Conservation (phyloP, 2,113 vertebrate genomes). For the Amphilophus citrinellus region DNA sequence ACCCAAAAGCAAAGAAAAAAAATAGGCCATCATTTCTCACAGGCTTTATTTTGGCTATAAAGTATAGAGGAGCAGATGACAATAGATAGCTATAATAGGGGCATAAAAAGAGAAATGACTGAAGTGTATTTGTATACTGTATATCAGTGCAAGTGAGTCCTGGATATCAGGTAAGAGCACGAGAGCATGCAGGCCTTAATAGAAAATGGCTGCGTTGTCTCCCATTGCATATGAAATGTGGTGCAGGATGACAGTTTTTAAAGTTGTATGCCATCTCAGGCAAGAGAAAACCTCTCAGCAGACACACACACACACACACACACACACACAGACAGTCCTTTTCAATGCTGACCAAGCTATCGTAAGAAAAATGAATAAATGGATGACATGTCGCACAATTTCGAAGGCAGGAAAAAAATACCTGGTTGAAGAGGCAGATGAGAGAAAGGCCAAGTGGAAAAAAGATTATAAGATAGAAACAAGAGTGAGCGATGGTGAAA, state of each 20-base stretch:
- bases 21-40: background rate
- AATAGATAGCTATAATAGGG: background rate
- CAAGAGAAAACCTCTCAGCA: conserved; percentile 50
- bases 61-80: background rate
- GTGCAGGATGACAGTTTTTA: conserved; percentile 57
- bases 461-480: conserved; percentile 47
- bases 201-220: conserved; percentile 69
- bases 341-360: conserved; percentile 47
- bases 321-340: background rate
- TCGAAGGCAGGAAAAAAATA: conserved; percentile 27
- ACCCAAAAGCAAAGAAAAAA: background rate
- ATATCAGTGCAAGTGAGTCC: conserved; percentile 2
- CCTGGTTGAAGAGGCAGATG: conserved; percentile 26
- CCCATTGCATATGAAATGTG: conserved; percentile 65
- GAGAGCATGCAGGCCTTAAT: conserved; percentile 41
- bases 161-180: conserved; percentile 29
- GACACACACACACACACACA: background rate
- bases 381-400: conserved; percentile 57
- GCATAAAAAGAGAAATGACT: background rate
- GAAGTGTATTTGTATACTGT: conserved; percentile 15
- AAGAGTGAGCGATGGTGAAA: conserved; percentile 49
- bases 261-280: conserved; percentile 59
- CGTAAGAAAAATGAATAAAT: conserved; percentile 65
- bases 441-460: conserved; percentile 15
- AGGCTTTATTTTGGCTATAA: background rate